A percentile compares a stretch with the other conserved stretches of the same genome.
These are phyloP conservation scores for Ecliptopera silaceata DNA, from an alignment of 2,888 invertebrate species.

Conservation along the genomic window DNA sequence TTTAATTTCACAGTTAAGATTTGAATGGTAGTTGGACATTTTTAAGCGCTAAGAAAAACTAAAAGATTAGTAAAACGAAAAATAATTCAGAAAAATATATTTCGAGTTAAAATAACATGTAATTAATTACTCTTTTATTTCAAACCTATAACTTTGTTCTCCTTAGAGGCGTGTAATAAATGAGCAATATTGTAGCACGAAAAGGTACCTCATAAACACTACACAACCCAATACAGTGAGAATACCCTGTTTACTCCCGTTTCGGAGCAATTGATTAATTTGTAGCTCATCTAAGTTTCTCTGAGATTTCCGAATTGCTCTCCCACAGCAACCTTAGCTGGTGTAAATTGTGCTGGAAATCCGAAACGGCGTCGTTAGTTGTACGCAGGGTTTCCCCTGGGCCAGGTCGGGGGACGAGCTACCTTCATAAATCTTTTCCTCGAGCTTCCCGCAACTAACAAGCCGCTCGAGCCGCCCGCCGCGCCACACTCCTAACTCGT, in stretches of 20 bases:
- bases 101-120: too few relatives aligned
- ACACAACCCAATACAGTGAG: background rate
- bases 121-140: too few relatives aligned
- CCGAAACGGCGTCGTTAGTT: slow-evolving; percentile 79
- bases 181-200: background rate
- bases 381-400: slow-evolving; percentile 69
- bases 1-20: too few relatives aligned
- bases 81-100: too few relatives aligned
- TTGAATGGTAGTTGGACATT: too few relatives aligned
- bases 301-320: slow-evolving; percentile 65
- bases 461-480: slow-evolving; percentile 52
- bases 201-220: background rate
- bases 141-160: too few relatives aligned
- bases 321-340: slow-evolving; percentile 50
- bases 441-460: slow-evolving; percentile 76
- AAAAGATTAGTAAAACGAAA: too few relatives aligned
- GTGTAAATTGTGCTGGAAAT: slow-evolving; percentile 80
- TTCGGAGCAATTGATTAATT: slow-evolving; percentile 64
- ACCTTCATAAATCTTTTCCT: slow-evolving; percentile 80
- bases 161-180: too few relatives aligned
- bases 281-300: slow-evolving; percentile 64
- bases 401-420: slow-evolving; percentile 68
- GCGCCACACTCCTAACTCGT: slow-evolving; percentile 29
- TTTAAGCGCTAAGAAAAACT: too few relatives aligned
- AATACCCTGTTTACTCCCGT: slow-evolving; percentile 1